Evolutionary conservation across 2,113 vertebrate species (phyloP).

Genomic region (Rhegmatorhina hoffmannsi): DNA sequence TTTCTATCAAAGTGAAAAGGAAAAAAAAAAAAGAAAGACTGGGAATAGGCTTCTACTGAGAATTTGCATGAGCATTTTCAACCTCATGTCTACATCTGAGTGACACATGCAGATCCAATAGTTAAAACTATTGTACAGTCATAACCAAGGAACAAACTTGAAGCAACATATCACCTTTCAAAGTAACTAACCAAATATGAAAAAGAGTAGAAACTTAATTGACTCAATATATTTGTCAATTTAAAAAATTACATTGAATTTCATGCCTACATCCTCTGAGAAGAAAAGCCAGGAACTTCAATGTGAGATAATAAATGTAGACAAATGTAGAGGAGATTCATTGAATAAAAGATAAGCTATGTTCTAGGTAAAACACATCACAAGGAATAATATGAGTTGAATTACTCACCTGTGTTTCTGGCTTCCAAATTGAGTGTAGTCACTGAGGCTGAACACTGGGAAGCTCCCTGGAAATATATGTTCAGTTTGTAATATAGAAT

Average conservation of each 20-base stretch:
- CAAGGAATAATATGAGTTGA: not conserved
- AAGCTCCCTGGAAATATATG: not conserved
- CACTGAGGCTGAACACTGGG: not conserved
- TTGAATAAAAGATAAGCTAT: not conserved
- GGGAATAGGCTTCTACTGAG: not conserved
- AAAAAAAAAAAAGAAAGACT: not conserved
- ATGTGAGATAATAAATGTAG: not conserved
- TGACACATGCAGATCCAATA: not conserved
- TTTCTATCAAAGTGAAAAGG: not conserved
- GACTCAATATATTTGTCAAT: not conserved
- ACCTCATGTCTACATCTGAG: not conserved
- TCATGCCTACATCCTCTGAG: not conserved
- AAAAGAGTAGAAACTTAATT: not conserved
- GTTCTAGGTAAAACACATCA: not conserved
- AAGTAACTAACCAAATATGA: not conserved
- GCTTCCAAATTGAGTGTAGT: not conserved
- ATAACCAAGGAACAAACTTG: not conserved
- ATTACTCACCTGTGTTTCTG: not conserved
- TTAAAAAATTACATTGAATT: not conserved
- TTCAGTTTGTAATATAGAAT: not conserved
- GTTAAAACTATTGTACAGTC: not conserved
- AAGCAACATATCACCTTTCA: not conserved
- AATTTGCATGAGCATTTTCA: not conserved
- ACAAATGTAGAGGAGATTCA: not conserved
- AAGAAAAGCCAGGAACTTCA: not conserved